Evolutionary conservation across 2,113 vertebrate species (phyloP).

Genomic region (Saguinus imperator): DNA sequence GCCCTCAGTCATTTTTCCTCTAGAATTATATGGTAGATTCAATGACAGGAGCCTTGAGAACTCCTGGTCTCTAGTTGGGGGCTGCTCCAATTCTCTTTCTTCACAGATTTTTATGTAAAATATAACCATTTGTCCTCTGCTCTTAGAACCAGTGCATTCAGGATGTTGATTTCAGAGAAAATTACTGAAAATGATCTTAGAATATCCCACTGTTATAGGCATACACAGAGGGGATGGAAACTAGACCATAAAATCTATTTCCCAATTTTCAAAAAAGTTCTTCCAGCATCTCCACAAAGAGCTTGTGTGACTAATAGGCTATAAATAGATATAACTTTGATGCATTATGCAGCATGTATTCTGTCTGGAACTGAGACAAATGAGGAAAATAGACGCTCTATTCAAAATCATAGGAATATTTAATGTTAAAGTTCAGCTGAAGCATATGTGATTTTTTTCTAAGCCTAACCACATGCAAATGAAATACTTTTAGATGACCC

Average conservation of each 20-base stretch:
- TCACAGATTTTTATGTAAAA: constrained; percentile 24
- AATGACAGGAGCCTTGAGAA: not conserved
- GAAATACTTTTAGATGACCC: constrained; percentile 27
- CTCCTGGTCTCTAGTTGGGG: not conserved
- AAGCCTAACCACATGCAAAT: not conserved
- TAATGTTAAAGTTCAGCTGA: constrained; percentile 43
- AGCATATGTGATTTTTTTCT: not conserved
- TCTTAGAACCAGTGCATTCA: constrained; percentile 4
- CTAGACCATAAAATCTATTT: constrained; percentile 65
- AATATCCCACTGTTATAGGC: constrained; percentile 12
- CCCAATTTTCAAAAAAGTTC: constrained; percentile 57
- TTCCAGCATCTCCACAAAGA: constrained; percentile 46
- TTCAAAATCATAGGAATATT: constrained; percentile 61
- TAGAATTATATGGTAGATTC: not conserved
- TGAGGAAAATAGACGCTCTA: constrained; percentile 48
- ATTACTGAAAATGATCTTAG: constrained; percentile 52
- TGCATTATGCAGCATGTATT: constrained; percentile 59
- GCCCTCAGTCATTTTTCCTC: not conserved
- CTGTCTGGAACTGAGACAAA: constrained; percentile 68
- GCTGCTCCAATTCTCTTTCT: not conserved
- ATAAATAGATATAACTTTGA: constrained; percentile 74
- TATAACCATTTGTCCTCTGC: not conserved
- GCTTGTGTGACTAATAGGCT: constrained; percentile 66
- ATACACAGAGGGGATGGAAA: constrained; percentile 42
- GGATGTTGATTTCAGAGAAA: constrained; percentile 21